Evolutionary conservation across 1,140 invertebrate genomes (phyloP), one percentile per base, ranked within the genome.

Genomic region (Ceratina calcarata): DNA sequence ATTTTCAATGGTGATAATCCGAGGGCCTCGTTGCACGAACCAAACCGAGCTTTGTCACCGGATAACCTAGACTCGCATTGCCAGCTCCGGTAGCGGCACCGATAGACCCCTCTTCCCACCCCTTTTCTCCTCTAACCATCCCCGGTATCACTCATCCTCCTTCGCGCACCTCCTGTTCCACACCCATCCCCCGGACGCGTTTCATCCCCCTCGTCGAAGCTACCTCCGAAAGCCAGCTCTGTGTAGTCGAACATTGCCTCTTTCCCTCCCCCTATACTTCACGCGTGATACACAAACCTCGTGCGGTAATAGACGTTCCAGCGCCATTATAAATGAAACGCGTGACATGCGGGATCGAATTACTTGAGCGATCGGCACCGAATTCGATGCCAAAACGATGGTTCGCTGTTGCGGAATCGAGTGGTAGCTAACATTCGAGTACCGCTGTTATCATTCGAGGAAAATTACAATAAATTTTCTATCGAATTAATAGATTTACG

Each of bases 1-100:
- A 90, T 90, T 91, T 91, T 89, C 89, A 88, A 87, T 88, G 82
- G 84, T 87, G 89, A 91, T 90, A 91, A 91, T 91, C 88, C 90
- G 80, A 83, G 79, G 81, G 72, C 69, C 74, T 78, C 81, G 81
- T 85, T 81, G 86, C 80, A 75, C 75, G 78, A 86, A 77, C 79
- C 83, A 82, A 85, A 85, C 81, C 81, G 82, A 45, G 89, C 90
- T 91, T 91, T 91, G 90, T 91, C 89, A 91, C 88, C 90, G 87
- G 90, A 91, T 91, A 91, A 88, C 88, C 88, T 88, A 91, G 89
- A 89, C 82, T 90, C 87, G 86, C 87, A 83, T 90, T 90, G 87
- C 88, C 87, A 78, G 86, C 87, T 90, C 89, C 88, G 88, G 85
- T 90, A 86, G 88, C 86, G 84, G 61, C 87, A 82, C 72, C 88